Evolutionary conservation across 2,113 vertebrate genomes (phyloP), one percentile per base, ranked within the genome.

Genomic region (Xerus inauris): DNA sequence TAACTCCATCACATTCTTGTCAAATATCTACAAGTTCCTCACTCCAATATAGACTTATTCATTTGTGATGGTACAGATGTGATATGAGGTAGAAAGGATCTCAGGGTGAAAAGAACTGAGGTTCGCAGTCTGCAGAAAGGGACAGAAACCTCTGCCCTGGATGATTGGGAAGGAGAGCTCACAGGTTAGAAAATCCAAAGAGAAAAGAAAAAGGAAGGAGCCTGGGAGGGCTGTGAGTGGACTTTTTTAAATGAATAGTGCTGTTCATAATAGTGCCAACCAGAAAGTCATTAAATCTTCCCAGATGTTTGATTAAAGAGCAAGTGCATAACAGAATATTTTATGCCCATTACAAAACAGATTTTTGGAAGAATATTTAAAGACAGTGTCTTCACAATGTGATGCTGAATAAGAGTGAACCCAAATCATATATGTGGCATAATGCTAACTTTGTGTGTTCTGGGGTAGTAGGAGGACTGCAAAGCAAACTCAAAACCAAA

Each of bases 251-350:
- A 77, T 59, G 17, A 65, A 45, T 40, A 40, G 3, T 80, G 59
- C 87, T 86, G 12, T 49, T 72, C 92, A 20, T 59, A 92, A 22
- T 49, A 62, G 42, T 8, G 32, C 6, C 22, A 75, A 87, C 40
- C 83, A 30, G 47, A 92, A 92, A 89, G 51, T 20, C 8, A n/a
- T 40, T 80, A 67, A 16, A 47, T 40, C 64, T 42, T 94, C 49
- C 20, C 32, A 77, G 62, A 42, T 14, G 5, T 87, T 94, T 38
- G 19, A 80, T 8, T 64, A 83, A 69, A 89, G 38, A 30, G 3
- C 38, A 89, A 75, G 17, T 26, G n/a, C 28, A 42, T 47, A 17
- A 38, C 35, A 22, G 8, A 69, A 54, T 88, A 77, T 59, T 88
- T 13, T 94, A 81, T 91, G 69, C 12, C 24, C 42, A 51, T 45